A percentile compares a stretch with the other conserved stretches of the same genome.
Conservation (phyloP, 1,140 invertebrate genomes). For the Drosophila insularis region DNA sequence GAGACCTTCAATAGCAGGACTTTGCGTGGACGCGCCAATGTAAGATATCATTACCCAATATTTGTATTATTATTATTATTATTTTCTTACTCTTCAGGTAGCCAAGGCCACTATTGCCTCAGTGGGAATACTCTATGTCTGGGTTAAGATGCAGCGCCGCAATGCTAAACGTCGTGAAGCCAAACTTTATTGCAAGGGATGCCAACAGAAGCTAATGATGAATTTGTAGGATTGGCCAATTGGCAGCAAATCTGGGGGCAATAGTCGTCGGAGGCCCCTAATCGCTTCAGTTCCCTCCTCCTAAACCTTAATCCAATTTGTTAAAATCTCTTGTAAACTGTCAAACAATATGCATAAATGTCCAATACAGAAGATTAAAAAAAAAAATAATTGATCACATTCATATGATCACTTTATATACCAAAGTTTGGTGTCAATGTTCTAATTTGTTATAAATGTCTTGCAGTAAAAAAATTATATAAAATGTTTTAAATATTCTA, state of each 20-base stretch:
- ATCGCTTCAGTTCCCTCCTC: background rate
- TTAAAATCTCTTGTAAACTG: background rate
- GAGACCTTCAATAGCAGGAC: conserved; percentile 51
- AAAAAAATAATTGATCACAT: no score
- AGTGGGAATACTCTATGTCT: conserved; percentile 54
- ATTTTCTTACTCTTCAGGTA: conserved; percentile 85
- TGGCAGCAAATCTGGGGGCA: background rate
- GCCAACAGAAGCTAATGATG: conserved; percentile 41
- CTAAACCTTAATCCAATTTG: background rate
- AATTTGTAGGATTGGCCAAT: background rate
- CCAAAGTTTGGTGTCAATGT: no score
- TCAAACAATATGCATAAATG: no score
- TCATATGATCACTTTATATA: no score
- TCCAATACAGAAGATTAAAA: no score
- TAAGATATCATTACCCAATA: conserved; percentile 27
- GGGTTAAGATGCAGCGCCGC: conserved; percentile 49
- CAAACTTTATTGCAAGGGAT: conserved; percentile 56
- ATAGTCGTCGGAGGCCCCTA: no score
- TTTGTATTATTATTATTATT: background rate
- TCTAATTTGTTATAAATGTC: no score
- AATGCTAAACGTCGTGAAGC: conserved; percentile 48
- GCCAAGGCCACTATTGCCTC: conserved; percentile 64
- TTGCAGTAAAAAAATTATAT: no score
- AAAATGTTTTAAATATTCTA: no score
- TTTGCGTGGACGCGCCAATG: conserved; percentile 63